A percentile compares a stretch with the other conserved stretches of the same genome.
phyloP scores from a whole-genome alignment of 2,888 invertebrate species.

The Fragum sueziense region DNA sequence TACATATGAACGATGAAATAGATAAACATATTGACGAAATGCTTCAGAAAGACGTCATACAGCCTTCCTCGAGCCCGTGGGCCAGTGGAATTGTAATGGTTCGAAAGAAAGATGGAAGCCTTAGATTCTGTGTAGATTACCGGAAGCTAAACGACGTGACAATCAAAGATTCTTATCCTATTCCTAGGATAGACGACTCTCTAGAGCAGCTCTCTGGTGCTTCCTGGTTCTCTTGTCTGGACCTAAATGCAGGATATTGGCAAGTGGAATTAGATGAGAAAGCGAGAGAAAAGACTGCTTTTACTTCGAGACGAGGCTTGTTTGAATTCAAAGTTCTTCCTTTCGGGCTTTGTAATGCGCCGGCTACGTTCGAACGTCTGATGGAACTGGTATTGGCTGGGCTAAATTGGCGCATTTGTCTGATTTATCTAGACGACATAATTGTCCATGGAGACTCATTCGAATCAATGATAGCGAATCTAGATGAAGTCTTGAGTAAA shows the following conservation, averaged over 20 bases:
- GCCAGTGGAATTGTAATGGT: slow-evolving; percentile 44
- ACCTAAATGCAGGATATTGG: too few relatives aligned
- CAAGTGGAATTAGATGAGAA: slow-evolving; percentile 34
- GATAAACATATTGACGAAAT: slow-evolving; percentile 7
- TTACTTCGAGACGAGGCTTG: too few relatives aligned
- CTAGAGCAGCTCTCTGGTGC: slow-evolving; percentile 32
- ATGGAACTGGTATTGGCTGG: slow-evolving; percentile 23
- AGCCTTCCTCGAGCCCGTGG: too few relatives aligned
- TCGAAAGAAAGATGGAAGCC: slow-evolving; percentile 45
- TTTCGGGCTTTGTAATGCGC: too few relatives aligned
- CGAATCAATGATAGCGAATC: slow-evolving; percentile 23
- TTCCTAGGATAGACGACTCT: slow-evolving; percentile 46
- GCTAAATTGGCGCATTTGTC: slow-evolving; percentile 33
- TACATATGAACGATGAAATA: slow-evolving; percentile 22
- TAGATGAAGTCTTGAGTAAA: slow-evolving; percentile 35
- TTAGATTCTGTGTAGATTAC: slow-evolving; percentile 49
- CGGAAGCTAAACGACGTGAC: slow-evolving; percentile 31
- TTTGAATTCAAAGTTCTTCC: too few relatives aligned
- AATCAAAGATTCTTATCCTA: too few relatives aligned
- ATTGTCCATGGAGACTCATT: slow-evolving; percentile 37
- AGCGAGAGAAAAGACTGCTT: slow-evolving; percentile 52
- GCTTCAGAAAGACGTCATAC: slow-evolving; percentile 25
- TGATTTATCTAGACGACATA: too few relatives aligned
- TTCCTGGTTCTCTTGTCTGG: too few relatives aligned
- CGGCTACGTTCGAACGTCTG: slow-evolving; percentile 29